Evolutionary conservation across 2,797 vertebrate species (phyloP), one percentile per base, ranked within the genome.

Genomic region (Valencia hispanica): DNA sequence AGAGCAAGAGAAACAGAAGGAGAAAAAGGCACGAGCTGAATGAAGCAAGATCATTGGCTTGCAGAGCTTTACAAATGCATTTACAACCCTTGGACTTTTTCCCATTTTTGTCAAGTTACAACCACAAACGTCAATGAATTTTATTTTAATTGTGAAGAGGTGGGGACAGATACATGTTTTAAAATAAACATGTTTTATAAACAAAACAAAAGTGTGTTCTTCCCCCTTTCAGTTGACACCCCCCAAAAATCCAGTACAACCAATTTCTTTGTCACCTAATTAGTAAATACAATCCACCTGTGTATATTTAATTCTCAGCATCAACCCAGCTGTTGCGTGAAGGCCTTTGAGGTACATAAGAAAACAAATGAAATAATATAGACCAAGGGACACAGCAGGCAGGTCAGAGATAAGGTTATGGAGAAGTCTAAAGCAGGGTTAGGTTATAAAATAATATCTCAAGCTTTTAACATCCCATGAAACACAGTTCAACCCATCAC

Each of bases 1-100:
- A 87, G 75, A 81, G 82, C 70, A 81, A 72, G 78, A 70, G 81
- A 68, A 81, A 77, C 79, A 79, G 74, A 53, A 71, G 41, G 55
- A 68, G 50, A 74, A 77, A 87, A 73, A 84, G 79, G 86, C 73
- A 68, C 72, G 73, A 72, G 81, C 34, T 85, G 82, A 83, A 81
- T 80, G 76, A 65, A 80, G 72, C 72, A 27, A 78, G 39, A 70
- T 91, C 77, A 77, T 32, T 83, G 57, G 73, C 74, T 80, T 36
- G 2, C 25, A 25, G 22, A 1, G 12, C 36, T 43, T 43, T 41
- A 66, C 25, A 41, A 41, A 68, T 68, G 25, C 27, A 68, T 25
- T n/a, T n/a, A 43, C 10, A 68, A 20, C 34, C 20, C 4, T 65
- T 27, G 1, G 11, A 41, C 20, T n/a, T 66, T 27, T 39, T 25